Conservation (phyloP, 1,140 invertebrate genomes). For the Scylla paramamosain region DNA sequence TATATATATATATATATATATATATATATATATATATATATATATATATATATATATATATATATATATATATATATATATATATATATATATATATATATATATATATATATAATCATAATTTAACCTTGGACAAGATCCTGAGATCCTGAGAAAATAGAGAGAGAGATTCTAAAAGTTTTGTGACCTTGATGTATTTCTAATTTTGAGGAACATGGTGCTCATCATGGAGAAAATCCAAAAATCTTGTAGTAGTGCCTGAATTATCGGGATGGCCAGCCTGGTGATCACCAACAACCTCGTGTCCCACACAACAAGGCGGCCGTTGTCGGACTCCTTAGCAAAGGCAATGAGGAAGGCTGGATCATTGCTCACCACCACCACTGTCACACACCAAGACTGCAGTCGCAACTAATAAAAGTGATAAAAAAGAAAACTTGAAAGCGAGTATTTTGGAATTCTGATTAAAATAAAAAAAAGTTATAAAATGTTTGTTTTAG, state of each 20-base stretch:
- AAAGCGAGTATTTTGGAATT: too few species aligned
- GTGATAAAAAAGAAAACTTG: too few species aligned
- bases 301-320: conserved; percentile 45
- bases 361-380: neutral
- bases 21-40: conserved; percentile 32
- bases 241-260: neutral
- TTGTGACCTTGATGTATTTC: neutral
- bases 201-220: conserved; percentile 24
- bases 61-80: conserved; percentile 32
- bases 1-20: conserved; percentile 30
- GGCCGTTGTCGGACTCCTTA: neutral
- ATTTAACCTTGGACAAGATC: neutral
- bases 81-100: conserved; percentile 30
- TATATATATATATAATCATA: conserved; percentile 18
- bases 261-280: neutral
- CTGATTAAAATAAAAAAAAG: too few species aligned
- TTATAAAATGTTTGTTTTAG: too few species aligned
- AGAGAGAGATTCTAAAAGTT: too few species aligned
- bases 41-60: conserved; percentile 26
- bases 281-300: conserved; percentile 39
- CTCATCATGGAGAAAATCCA: conserved; percentile 57
- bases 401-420: neutral
- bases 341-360: conserved; percentile 32
- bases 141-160: neutral
- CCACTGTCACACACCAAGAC: conserved; percentile 36